phyloP scores from a whole-genome alignment of 1,140 invertebrate genomes.

The Apis dorsata region DNA sequence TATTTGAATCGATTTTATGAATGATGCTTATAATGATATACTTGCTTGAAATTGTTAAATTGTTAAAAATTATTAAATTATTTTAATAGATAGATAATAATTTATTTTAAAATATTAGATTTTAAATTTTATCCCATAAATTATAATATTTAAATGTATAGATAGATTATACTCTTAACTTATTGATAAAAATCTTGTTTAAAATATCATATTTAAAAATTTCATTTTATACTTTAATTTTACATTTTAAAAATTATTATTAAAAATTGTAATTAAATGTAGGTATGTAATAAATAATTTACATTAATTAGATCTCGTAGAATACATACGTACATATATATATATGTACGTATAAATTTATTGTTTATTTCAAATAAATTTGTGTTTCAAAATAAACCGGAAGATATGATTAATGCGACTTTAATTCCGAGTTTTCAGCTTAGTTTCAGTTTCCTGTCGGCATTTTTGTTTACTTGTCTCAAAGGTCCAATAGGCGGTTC shows the following conservation, averaged over 20 bases:
- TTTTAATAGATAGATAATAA: too few species aligned
- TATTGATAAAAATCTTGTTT: too few species aligned
- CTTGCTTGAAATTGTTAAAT: too few species aligned
- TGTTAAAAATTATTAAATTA: too few species aligned
- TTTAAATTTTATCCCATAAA: too few species aligned
- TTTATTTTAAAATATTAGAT: too few species aligned
- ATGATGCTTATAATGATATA: too few species aligned
- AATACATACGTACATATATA: neutral
- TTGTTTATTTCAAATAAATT: neutral
- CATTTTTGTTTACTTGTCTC: constrained; percentile 21
- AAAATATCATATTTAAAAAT: neutral
- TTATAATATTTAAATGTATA: too few species aligned
- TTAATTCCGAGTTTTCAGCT: constrained; percentile 63
- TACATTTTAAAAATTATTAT: neutral
- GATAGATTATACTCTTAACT: too few species aligned
- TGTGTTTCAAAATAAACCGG: constrained; percentile 39
- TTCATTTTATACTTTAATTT: neutral
- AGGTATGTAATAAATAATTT: neutral
- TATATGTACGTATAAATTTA: too few species aligned
- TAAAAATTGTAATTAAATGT: neutral
- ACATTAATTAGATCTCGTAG: neutral
- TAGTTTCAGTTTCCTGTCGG: constrained; percentile 57
- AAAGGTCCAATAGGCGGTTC: constrained; percentile 32
- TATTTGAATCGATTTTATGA: too few species aligned
- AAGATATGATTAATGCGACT: constrained; percentile 63